Evolutionary conservation across 2,797 vertebrate species (phyloP).

Genomic region (Sandelia bainsii): DNA sequence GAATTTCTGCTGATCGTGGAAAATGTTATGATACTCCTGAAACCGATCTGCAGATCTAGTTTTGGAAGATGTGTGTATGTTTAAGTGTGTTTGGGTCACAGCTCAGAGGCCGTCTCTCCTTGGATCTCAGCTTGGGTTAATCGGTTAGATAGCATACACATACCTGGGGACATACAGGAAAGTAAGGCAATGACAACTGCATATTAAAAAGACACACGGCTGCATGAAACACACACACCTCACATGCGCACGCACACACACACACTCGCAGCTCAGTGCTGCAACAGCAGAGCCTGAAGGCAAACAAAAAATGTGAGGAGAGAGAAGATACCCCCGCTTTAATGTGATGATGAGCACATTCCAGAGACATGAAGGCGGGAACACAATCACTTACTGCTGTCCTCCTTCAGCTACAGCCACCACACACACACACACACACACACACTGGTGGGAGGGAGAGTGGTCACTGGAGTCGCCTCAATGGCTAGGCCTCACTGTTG

Average conservation of each 20-base stretch:
- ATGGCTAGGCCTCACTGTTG: constrained; percentile 49
- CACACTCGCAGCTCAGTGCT: not conserved
- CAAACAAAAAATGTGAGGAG: constrained; percentile 14
- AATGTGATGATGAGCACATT: constrained; percentile 51
- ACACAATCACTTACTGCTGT: constrained; percentile 34
- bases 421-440: constrained; percentile 9
- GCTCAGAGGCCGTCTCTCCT: constrained; percentile 20
- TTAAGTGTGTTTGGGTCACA: constrained; percentile 5
- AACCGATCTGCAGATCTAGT: constrained; percentile 11
- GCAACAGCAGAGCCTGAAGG: constrained; percentile 18
- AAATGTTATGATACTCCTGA: not conserved
- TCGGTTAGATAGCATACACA: constrained; percentile 27
- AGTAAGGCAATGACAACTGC: constrained; percentile 10
- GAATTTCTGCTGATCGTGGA: constrained; percentile 37
- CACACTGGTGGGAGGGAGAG: constrained; percentile 20
- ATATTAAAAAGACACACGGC: not conserved
- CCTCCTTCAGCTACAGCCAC: constrained; percentile 10
- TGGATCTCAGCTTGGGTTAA: constrained; percentile 11
- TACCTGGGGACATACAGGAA: constrained; percentile 1
- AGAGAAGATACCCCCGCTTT: constrained; percentile 10
- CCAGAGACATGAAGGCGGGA: constrained; percentile 51
- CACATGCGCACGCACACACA: not conserved
- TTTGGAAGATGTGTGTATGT: not conserved
- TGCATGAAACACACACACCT: constrained; percentile 6
- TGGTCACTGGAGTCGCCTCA: constrained; percentile 54